Evolutionary conservation across 2,113 vertebrate genomes (phyloP), one percentile per base, ranked within the genome.

Genomic region (Brevimyrus niger): DNA sequence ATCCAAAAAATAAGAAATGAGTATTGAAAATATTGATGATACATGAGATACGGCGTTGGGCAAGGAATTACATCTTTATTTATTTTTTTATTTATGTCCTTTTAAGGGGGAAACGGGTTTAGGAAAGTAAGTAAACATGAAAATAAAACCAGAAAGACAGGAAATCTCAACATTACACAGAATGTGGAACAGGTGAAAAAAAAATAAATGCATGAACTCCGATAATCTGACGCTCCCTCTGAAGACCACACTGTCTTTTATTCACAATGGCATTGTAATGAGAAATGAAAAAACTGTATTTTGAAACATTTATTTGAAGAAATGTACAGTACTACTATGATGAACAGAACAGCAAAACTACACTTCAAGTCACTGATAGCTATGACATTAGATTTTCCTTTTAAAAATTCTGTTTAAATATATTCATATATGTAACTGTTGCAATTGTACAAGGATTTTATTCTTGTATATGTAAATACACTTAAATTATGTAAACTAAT

Each of bases 231-330:
- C 13, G 88, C 93, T 94, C 95, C 91, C 61, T 69, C 61, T 10
- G 1, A 31, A 95, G 93, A 96, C 91, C 91, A 91, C 91, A 91
- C 92, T 93, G 93, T 93, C 93, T 94, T 93, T 94, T 96, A 96
- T 95, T 96, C 96, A 96, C 96, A 96, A 96, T 96, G 96, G 94
- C 93, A 92, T 96, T 96, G 96, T 96, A 96, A 96, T 96, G 95
- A 96, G 95, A 96, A 96, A 96, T 96, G 95, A 95, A 96, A 80
- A 46, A 51, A 47, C 93, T 96, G 95, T 95, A 94, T 95, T 96
- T 94, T 96, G 94, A 96, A 95, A 96, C 95, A 96, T 96, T 96
- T 94, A 96, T 95, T 96, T 96, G 94, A 96, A 96, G 95, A 95
- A 94, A 80, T 42, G 35, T 80, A 80, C 31, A 96, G 95, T 93